Evolutionary conservation across 2,113 vertebrate genomes (phyloP), one percentile per base, ranked within the genome.

Genomic region (Ailuropoda melanoleuca): DNA sequence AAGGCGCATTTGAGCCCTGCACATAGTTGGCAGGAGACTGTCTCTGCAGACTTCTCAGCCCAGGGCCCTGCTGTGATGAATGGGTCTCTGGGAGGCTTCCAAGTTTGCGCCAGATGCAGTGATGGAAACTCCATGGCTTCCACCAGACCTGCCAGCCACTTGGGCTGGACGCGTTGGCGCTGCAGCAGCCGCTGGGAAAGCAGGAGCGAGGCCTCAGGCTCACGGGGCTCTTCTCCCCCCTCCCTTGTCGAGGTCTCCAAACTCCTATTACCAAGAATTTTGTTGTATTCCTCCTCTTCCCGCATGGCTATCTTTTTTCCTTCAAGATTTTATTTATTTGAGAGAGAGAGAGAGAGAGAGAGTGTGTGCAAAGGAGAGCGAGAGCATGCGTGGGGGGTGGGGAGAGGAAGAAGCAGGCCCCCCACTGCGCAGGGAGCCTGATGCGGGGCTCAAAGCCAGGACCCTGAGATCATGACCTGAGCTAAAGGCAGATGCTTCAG

Each of bases 161-260:
- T 55, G 34, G 17, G 4, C 21, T 3, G 4, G 50, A 8, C 3
- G 2, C 19, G 18, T 17, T 14, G 18, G 58, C 62, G 8, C n/a
- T 18, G 31, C 0, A 43, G 26, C 21, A 5, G 34, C 24, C 23
- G 12, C 37, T 8, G 12, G 6, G 29, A 53, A 4, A 39, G 37
- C n/a, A 23, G 5, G 0, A 1, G 43, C 0, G 0, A 4, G 18
- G 8, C 17, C 15, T 6, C 19, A 15, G 46, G 58, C 26, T 2
- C 7, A 4, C 2, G 0, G 29, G 58, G 13, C 37, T 4, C 26
- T 11, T n/a, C 37, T 9, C 19, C 43, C 31, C 11, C 43, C 18
- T 55, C 1, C 1, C 21, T 0, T 37, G 29, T 18, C 37, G 0
- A 1, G 37, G n/a, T 80, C 26, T 19, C 50, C 7, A 37, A 11